phyloP scores from a whole-genome alignment of 1,140 invertebrate species.

The Brachionus sp. region DNA sequence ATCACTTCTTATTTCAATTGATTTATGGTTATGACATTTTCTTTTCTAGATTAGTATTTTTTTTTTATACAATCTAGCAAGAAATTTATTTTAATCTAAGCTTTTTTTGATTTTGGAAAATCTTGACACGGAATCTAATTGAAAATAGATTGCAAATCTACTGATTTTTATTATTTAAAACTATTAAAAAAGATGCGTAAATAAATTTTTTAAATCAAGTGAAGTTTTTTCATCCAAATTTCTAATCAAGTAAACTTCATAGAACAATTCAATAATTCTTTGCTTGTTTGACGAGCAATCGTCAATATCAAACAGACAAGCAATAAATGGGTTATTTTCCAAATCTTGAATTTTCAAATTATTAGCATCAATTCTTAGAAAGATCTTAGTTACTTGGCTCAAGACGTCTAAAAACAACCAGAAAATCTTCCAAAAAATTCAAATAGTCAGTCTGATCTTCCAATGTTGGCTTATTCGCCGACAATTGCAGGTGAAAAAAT shows the following conservation, averaged over 20 bases:
- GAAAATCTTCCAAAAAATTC: neutral
- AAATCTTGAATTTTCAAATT: neutral
- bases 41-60: neutral
- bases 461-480: neutral
- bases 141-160: neutral
- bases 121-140: neutral
- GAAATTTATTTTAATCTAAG: neutral
- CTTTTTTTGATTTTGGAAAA: neutral
- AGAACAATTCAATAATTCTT: neutral
- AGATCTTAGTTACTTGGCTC: neutral
- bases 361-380: neutral
- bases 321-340: neutral
- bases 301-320: neutral
- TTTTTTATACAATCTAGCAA: neutral
- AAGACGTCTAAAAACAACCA: neutral
- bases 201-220: neutral
- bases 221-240: neutral
- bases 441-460: neutral
- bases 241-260: neutral
- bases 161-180: neutral
- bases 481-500: neutral
- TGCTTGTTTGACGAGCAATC: neutral
- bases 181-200: neutral
- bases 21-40: conserved; percentile 9
- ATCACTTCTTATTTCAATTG: conserved; percentile 3